Evolutionary conservation across 1,140 invertebrate species (phyloP), one percentile per base, ranked within the genome.

Genomic region (Rhyacophila brunnea): DNA sequence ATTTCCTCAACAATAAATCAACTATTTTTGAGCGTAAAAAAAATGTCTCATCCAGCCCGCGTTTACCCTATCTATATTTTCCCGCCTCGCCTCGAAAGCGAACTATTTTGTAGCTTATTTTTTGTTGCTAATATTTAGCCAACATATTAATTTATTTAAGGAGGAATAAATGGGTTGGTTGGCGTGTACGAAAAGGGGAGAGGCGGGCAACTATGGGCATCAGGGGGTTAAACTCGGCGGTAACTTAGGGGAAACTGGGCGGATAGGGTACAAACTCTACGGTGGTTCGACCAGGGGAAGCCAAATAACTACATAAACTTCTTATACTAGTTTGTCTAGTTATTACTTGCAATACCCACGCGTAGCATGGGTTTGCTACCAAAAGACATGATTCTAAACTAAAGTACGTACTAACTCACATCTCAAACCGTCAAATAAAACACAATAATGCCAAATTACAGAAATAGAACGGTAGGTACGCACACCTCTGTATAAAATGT

Each of bases 111-210:
- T 40, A 40, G 38, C 38, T 40, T 40, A 13, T 40, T 40, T 40
- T 50, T 44, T 43, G 46, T 51, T 50, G 19, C 40, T 28, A 34
- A 48, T 48, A 48, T 47, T 46, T 36, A 50, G 35, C 46, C 35
- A 42, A 43, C 48, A 38, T 42, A 58, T 58, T 58, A 58, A 58
- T 58, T 58, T 58, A 58, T 58, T 58, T 50, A 58, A 40, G 56
- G 48, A 58, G 48, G 49, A 48, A 58, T 50, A 58, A 58, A 58
- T 58, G 48, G 55, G 48, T 14, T 46, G 50, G 50, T 18, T 18
- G 36, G 50, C 13, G 32, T 35, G 46, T 47, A 51, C 45, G 55
- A 58, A 45, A 43, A 44, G 54, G 43, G 13, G 11, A 18, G 32
- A 7, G 20, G 28, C 6, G 48, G 48, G 15, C 13, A 17, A 14